Evolutionary conservation across 2,113 vertebrate species (phyloP).

Genomic region (Dipodomys ordii): DNA sequence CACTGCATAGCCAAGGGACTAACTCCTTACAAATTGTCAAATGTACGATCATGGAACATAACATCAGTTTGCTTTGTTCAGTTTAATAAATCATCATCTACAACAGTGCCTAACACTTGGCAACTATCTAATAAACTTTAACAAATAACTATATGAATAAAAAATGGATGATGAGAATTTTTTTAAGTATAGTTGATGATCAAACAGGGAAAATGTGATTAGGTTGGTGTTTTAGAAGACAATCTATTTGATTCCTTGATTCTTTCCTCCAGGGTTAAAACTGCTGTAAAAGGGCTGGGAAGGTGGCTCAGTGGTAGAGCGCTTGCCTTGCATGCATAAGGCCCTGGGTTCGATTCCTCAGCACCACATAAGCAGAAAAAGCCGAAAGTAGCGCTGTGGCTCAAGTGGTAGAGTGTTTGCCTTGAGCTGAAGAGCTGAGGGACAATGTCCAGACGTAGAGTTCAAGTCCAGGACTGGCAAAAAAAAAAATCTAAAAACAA

Average conservation of each 20-base stretch:
- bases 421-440: too few relatives aligned
- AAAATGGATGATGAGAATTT: background rate
- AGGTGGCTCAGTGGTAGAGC: too few relatives aligned
- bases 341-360: too few relatives aligned
- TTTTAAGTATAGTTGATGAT: background rate
- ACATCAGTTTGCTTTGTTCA: background rate
- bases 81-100: background rate
- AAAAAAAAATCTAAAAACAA: too few relatives aligned
- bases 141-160: background rate
- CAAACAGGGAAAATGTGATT: background rate
- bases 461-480: too few relatives aligned
- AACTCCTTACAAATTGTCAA: background rate
- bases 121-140: background rate
- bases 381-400: too few relatives aligned
- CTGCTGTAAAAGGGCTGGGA: too few relatives aligned
- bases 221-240: background rate
- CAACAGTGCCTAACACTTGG: background rate
- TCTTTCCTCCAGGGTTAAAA: background rate
- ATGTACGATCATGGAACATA: background rate
- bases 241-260: background rate
- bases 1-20: background rate
- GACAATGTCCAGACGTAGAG: too few relatives aligned
- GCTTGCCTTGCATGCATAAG: too few relatives aligned
- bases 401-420: too few relatives aligned
- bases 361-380: too few relatives aligned